phyloP scores from a whole-genome alignment of 1,140 invertebrate genomes.

The Pseudomyrmex gracilis region DNA sequence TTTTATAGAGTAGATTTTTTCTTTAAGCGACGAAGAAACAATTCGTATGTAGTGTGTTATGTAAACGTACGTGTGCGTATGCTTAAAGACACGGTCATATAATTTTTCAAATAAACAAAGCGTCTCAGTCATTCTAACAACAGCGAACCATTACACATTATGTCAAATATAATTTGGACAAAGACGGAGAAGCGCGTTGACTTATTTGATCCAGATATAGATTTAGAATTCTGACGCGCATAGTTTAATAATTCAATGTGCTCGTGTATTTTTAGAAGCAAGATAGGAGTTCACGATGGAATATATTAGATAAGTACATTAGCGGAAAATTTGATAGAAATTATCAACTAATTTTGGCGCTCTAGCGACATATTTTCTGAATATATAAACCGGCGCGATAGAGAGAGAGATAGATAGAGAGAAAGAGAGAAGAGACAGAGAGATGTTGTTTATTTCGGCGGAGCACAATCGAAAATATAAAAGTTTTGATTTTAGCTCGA shows the following conservation, averaged over 20 bases:
- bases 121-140: constrained; percentile 27
- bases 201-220: constrained; percentile 67
- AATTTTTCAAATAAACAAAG: not conserved
- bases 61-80: too few relatives aligned
- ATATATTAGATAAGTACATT: constrained; percentile 56
- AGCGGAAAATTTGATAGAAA: constrained; percentile 52
- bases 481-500: constrained; percentile 7
- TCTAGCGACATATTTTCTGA: constrained; percentile 32
- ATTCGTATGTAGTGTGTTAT: too few relatives aligned
- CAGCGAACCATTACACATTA: constrained; percentile 39
- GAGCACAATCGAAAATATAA: not conserved
- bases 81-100: too few relatives aligned
- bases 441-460: not conserved
- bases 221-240: constrained; percentile 71
- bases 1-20: too few relatives aligned
- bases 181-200: constrained; percentile 64
- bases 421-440: too few relatives aligned
- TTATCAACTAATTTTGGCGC: constrained; percentile 49
- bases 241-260: constrained; percentile 66
- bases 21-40: too few relatives aligned
- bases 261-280: constrained; percentile 62
- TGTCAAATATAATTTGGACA: constrained; percentile 42
- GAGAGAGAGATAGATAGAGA: too few relatives aligned
- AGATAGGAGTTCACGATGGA: constrained; percentile 59
- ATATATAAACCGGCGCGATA: not conserved